Base-by-base conservation (phyloP, 1,140 invertebrate species). In the Tigriopus japonicus region DNA sequence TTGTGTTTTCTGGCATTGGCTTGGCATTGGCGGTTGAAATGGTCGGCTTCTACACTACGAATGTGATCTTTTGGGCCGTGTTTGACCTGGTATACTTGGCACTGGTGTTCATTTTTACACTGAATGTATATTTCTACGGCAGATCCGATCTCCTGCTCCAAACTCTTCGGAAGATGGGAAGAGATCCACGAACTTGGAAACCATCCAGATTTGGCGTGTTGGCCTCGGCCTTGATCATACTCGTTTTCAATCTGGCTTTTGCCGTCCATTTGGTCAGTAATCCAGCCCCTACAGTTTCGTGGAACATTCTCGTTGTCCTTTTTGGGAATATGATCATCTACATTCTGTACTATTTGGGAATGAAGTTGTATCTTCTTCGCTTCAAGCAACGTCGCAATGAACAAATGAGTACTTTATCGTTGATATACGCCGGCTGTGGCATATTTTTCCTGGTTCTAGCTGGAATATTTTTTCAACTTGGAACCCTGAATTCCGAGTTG, bases 71-170 rank as follows among this genome's bases (percentile, higher is more conserved):
- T 67, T 88, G 86, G 85, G 75, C 82, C 13, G 62, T 79, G 2
- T 92, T 90, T 72, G 81, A 83, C 0, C 69, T 84, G 0, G 64
- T 83, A 0, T 83, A 92, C 72, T 72, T 90, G 42, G 23, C 72
- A 0, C 74, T 75, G 0, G 86, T 84, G 64, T 69, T 89, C n/a
- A 67, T 80, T 15, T 69, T 93, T 13, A 86, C 83, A 17, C 74
- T 81, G 21, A 81, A 91, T 70, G 82, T 92, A 64, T 93, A 92
- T 71, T 91, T 87, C 70, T 82, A 89, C 74, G 86, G 86, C 14
- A 35, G 28, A 35, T 35, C 28, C 28, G 28, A 35, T 9, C 28
- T 35, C 9, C 28, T 35, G 28, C 9, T 3, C 3, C 28, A 35
- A 35, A 35, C 28, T 9, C 9, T 35, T 5, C 28, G 28, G 3